These are phyloP conservation scores for Tyrannus savana DNA, from an alignment of 2,113 vertebrate genomes.

Conservation along the genomic window DNA sequence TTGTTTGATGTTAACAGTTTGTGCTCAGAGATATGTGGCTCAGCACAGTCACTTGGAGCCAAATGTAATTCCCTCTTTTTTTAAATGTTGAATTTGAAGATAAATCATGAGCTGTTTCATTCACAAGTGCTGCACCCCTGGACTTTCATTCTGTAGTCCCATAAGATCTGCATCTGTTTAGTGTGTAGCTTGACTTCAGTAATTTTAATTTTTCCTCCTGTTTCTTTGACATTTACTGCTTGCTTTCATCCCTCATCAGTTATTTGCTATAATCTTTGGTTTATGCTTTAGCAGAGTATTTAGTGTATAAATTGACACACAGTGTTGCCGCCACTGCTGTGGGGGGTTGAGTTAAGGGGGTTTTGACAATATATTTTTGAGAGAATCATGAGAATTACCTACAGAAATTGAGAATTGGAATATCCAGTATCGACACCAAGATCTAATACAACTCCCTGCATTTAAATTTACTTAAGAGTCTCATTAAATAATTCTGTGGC, in stretches of 20 bases:
- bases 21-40: background rate
- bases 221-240: constrained; percentile 20
- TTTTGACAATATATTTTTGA: background rate
- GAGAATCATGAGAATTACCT: background rate
- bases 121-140: background rate
- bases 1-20: background rate
- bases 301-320: constrained; percentile 63
- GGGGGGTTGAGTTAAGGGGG: background rate
- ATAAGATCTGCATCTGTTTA: background rate
- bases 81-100: background rate
- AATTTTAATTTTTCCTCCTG: background rate
- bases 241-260: constrained; percentile 19
- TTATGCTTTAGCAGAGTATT: constrained; percentile 7
- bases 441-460: background rate
- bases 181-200: background rate
- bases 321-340: background rate
- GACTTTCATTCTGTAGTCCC: background rate
- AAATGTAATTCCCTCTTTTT: background rate
- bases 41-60: background rate
- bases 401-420: background rate
- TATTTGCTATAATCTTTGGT: constrained; percentile 7
- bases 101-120: background rate
- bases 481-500: background rate
- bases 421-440: background rate
- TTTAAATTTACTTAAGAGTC: background rate